Evolutionary conservation across 2,113 vertebrate species (phyloP), one percentile per base, ranked within the genome.

Genomic region (Zosterops lateralis): DNA sequence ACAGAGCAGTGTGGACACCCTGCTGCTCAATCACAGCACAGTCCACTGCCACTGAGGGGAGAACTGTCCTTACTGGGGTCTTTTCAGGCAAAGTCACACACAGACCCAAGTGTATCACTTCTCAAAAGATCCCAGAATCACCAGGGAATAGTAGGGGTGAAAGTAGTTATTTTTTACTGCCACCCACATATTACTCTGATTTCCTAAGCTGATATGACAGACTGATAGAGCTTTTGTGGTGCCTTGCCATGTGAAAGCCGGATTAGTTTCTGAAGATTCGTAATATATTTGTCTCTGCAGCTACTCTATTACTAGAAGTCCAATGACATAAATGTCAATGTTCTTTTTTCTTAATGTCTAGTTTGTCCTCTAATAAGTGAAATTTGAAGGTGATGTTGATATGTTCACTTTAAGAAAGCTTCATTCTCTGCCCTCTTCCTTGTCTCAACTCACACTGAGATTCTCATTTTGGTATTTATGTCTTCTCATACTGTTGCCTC

Each of bases 381-480:
- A 72, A 56, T 85, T 20, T 31, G 12, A 51, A 62, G 15, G 22
- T 70, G 14, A 20, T 45, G 14, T 56, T 70, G 42, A 7, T 87
- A 60, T 8, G 8, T 34, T 73, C 22, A 29, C 10, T 48, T 53
- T 22, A 40, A 70, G 53, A 71, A 78, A 65, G 6, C 29, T 78
- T 68, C 9, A 3, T 66, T 48, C 7, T 17, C 34, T 85, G 34
- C n/a, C 34, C 7, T 45, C 48, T 62, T 75, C 25, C 1, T 0
- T 20, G 8, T 47, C 17, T 75, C n/a, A 73, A 10, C 15, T 66
- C 26, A 12, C 0, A 0, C 4, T 48, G 19, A 26, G 50, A 54
- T 62, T 70, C 47, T 84, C 34, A 75, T 12, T 29, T 87, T 62
- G 47, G 6, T 60, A 14, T 72, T 93, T 38, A 25, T 81, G 15